Evolutionary conservation across 2,888 invertebrate species (phyloP).

Genomic region (Drosophila austrosaltans): DNA sequence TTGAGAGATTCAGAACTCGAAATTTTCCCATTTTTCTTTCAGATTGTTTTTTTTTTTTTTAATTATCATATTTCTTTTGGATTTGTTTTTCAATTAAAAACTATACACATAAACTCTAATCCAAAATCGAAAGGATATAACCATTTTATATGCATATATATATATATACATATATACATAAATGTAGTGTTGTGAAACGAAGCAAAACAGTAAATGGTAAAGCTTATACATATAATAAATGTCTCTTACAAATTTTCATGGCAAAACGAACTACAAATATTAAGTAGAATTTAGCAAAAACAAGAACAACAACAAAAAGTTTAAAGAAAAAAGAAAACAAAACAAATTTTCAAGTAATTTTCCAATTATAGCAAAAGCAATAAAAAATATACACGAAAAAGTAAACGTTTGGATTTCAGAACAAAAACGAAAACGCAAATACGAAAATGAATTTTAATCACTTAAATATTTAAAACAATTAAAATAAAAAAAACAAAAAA

Average conservation of each 20-base stretch:
- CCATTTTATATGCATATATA: constrained; percentile 75
- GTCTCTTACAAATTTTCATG: constrained; percentile 74
- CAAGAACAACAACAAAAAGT: constrained; percentile 36
- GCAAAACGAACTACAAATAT: constrained; percentile 78
- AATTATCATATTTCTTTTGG: background rate
- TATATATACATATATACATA: constrained; percentile 61
- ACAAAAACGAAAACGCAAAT: background rate
- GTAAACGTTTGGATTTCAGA: constrained; percentile 56
- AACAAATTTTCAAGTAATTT: constrained; percentile 74
- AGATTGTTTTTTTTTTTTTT: background rate
- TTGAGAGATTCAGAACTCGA: constrained; percentile 23
- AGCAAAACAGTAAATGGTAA: constrained; percentile 33
- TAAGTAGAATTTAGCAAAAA: constrained; percentile 67
- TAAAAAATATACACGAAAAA: constrained; percentile 37
- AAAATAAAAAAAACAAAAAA: constrained; percentile 22
- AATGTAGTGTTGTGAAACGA: constrained; percentile 81
- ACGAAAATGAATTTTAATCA: constrained; percentile 45
- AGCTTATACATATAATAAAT: constrained; percentile 48
- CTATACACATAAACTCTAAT: constrained; percentile 29
- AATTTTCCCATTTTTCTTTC: background rate
- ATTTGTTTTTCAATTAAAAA: constrained; percentile 15
- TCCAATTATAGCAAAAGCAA: constrained; percentile 51
- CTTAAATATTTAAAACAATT: constrained; percentile 36
- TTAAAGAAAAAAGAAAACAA: constrained; percentile 63
- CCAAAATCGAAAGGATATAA: constrained; percentile 56